These are phyloP conservation scores for Uria lomvia DNA, from an alignment of 2,113 vertebrate species.

Conservation along the genomic window DNA sequence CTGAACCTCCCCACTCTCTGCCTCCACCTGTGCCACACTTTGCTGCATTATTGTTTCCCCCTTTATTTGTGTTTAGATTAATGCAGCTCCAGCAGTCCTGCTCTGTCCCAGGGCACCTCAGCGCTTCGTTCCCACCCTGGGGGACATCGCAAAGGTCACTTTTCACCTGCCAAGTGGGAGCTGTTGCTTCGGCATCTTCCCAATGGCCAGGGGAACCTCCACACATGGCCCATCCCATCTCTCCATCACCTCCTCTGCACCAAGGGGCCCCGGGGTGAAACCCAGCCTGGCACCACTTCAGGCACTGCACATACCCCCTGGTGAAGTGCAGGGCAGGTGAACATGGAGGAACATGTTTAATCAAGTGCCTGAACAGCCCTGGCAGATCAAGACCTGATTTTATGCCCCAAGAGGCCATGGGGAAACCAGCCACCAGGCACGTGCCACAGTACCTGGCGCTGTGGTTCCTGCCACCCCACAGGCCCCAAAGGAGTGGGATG, in stretches of 20 bases:
- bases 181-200: not conserved
- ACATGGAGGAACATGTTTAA: not conserved
- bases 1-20: not conserved
- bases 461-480: not conserved
- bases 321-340: not conserved
- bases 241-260: not conserved
- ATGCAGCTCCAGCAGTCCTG: not conserved
- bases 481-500: not conserved
- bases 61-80: not conserved
- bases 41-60: not conserved
- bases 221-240: rapidly evolving
- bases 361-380: not conserved
- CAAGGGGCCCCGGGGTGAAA: not conserved
- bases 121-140: rapidly evolving
- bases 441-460: rapidly evolving
- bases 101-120: not conserved
- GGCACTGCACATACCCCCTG: rapidly evolving
- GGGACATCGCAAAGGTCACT: not conserved
- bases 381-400: not conserved
- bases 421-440: not conserved
- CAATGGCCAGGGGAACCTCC: rapidly evolving
- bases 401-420: rapidly evolving
- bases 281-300: not conserved
- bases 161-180: not conserved
- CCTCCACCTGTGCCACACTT: not conserved